These are phyloP conservation scores for Lindbergichthys nudifrons DNA, from an alignment of 2,797 vertebrate genomes.

Conservation along the genomic window DNA sequence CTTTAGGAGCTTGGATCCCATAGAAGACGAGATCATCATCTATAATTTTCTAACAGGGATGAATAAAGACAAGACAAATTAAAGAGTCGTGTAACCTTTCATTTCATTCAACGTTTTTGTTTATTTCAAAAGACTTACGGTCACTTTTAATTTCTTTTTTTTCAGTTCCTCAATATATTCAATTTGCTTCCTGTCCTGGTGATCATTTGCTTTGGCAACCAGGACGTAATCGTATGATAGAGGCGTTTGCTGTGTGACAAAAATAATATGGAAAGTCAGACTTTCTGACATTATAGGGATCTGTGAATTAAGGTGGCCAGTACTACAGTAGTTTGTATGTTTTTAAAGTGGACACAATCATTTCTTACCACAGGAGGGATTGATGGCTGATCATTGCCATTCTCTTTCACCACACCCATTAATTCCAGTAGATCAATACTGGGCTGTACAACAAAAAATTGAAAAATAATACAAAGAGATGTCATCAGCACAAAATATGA, in stretches of 20 bases:
- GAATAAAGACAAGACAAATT: not conserved
- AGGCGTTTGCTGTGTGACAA: conserved; percentile 69
- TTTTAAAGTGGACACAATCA: conserved; percentile 1
- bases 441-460: conserved; percentile 67
- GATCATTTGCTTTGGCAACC: conserved; percentile 80
- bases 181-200: conserved; percentile 73
- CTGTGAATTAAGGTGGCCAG: not conserved
- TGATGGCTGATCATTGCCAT: conserved; percentile 67
- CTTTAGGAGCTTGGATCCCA: conserved; percentile 86
- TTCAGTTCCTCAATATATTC: conserved; percentile 84
- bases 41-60: conserved; percentile 74
- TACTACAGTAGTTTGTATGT: not conserved
- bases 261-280: conserved; percentile 4
- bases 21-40: conserved; percentile 85
- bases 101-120: not conserved
- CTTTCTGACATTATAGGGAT: not conserved
- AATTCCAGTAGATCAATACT: conserved; percentile 84
- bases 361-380: conserved; percentile 78
- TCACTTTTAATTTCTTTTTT: conserved; percentile 86
- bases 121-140: conserved; percentile 77
- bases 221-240: conserved; percentile 89
- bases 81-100: not conserved
- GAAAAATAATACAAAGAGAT: conserved; percentile 7
- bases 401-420: conserved; percentile 82
- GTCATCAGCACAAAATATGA: not conserved